These are phyloP conservation scores for Anhinga rufa DNA, from an alignment of 2,113 vertebrate species.

Conservation along the genomic window DNA sequence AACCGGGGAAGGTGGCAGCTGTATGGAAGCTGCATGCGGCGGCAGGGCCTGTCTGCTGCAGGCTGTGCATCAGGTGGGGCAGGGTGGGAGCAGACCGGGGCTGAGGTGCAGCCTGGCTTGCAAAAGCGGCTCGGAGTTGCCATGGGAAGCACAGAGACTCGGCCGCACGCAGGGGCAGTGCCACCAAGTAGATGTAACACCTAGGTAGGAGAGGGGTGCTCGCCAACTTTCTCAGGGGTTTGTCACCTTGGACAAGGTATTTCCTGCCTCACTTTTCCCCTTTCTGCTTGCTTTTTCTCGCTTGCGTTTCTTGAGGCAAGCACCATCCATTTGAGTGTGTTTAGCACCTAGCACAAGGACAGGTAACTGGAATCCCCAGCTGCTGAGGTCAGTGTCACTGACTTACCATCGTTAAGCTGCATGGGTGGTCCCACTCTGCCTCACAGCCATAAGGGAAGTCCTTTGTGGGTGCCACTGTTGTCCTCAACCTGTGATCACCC, in stretches of 20 bases:
- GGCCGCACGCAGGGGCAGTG: not conserved
- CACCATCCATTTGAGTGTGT: not conserved
- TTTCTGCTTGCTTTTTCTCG: not conserved
- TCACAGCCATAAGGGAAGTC: not conserved
- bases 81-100: not conserved
- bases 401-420: not conserved
- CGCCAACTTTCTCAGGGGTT: not conserved
- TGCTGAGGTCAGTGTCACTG: not conserved
- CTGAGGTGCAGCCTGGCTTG: not conserved
- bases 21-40: rapidly evolving
- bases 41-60: not conserved
- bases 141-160: not conserved
- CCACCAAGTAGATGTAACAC: not conserved
- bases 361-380: not conserved
- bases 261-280: not conserved
- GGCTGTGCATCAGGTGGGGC: not conserved
- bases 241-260: not conserved
- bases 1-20: not conserved
- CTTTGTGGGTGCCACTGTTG: not conserved
- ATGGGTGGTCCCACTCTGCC: not conserved
- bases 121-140: not conserved
- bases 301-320: not conserved
- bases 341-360: not conserved
- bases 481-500: not conserved
- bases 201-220: not conserved